Evolutionary conservation across 2,797 vertebrate species (phyloP), one percentile per base, ranked within the genome.

Genomic region (Nothura maculosa): DNA sequence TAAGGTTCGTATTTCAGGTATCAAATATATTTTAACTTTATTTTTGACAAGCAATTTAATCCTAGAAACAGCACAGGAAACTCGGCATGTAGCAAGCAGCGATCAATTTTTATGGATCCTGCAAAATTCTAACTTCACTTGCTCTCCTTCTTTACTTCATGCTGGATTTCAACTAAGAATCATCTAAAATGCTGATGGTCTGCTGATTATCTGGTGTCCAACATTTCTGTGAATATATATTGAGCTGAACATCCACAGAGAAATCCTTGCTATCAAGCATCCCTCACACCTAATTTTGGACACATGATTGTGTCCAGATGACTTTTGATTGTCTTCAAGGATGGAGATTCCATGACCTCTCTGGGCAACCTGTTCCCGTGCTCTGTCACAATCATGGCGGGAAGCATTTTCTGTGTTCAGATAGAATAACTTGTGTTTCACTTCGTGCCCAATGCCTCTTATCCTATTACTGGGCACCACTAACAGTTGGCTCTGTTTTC

Each of bases 191-290:
- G 5, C 9, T 74, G n/a, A 61, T 36, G 13, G 48, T 36, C 86
- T 43, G 30, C 7, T 14, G 28, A 47, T 78, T 25, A 83, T 27
- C 19, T n/a, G 32, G 10, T 12, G 87, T 13, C 19, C 85, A 34
- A 50, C 0, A 15, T 22, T 34, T n/a, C 24, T 61, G 7, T 45
- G 24, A 81, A 82, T 10, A 24, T n/a, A 62, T 76, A 3, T 2
- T 72, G 38, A 90, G 22, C 15, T 74, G 58, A 93, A 80, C 10
- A 2, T 38, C 10, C 0, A 0, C 12, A 30, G 42, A 58, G 2
- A 67, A 60, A 42, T 58, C 5, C 14, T 50, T 68, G 40, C 12
- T 60, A 79, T 19, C 18, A 24, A 17, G 87, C 0, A 0, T 3
- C 3, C 4, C 81, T 93, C 36, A 4, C 9, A 45, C 64, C 42